Conservation (phyloP, 2,113 vertebrate species). For the Alces alces region DNA sequence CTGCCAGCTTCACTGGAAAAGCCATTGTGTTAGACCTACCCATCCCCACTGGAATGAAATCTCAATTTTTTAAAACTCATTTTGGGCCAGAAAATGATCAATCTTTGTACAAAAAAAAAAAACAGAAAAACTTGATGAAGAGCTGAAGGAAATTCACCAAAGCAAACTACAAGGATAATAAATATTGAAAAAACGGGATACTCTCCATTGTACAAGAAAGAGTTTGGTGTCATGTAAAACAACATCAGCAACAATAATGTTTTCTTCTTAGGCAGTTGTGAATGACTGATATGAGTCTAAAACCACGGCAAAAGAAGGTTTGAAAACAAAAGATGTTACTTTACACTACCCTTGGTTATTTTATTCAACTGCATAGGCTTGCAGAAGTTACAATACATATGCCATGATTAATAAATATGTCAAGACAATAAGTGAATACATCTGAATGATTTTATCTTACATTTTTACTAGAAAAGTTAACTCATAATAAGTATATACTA, state of each 20-base stretch:
- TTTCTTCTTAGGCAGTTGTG: background rate
- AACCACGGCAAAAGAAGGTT: background rate
- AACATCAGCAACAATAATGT: background rate
- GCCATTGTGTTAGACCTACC: background rate
- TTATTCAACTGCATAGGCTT: background rate
- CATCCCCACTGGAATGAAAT: background rate
- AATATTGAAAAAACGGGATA: background rate
- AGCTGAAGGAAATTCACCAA: slow-evolving; percentile 15
- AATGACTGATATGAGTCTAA: background rate
- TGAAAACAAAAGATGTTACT: background rate
- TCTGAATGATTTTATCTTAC: background rate
- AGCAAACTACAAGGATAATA: background rate
- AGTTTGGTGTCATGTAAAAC: background rate
- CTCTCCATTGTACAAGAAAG: background rate
- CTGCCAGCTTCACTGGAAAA: background rate
- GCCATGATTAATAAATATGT: background rate
- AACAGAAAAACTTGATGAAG: background rate
- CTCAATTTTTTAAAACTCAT: background rate
- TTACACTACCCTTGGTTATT: background rate
- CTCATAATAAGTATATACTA: background rate
- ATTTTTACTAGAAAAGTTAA: slow-evolving; percentile 10
- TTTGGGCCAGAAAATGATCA: background rate
- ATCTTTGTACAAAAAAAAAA: background rate
- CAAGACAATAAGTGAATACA: slow-evolving; percentile 1
- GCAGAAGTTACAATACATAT: background rate